These are phyloP conservation scores for Lypha dubia DNA, from an alignment of 2,888 invertebrate genomes.

Conservation along the genomic window DNA sequence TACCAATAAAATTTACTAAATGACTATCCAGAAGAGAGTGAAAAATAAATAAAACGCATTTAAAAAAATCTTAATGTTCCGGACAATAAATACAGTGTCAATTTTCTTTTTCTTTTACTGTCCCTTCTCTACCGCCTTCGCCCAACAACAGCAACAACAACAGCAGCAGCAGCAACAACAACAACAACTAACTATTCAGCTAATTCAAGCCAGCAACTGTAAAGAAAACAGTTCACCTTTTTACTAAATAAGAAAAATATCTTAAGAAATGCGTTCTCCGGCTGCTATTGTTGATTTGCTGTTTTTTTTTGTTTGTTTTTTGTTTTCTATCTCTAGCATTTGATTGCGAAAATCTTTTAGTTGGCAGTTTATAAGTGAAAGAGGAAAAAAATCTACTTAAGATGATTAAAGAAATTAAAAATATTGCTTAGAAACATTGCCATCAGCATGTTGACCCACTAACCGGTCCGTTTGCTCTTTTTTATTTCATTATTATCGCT, in stretches of 20 bases:
- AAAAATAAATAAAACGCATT: conserved; percentile 45
- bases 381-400: conserved; percentile 71
- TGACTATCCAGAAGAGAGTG: conserved; percentile 10
- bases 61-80: conserved; percentile 69
- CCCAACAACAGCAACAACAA: too few species aligned
- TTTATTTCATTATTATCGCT: not conserved
- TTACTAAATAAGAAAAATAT: conserved; percentile 46
- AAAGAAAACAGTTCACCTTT: conserved; percentile 42
- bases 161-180: too few species aligned
- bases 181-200: conserved; percentile 43
- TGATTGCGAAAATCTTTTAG: conserved; percentile 31
- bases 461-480: conserved; percentile 33
- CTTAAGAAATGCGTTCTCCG: conserved; percentile 46
- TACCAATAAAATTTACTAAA: conserved; percentile 20
- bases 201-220: conserved; percentile 38
- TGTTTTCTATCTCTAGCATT: conserved; percentile 41
- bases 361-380: conserved; percentile 56
- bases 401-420: conserved; percentile 76
- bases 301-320: not conserved
- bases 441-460: conserved; percentile 63
- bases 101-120: conserved; percentile 57
- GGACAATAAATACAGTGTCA: conserved; percentile 71
- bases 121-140: not conserved
- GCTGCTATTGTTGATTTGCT: conserved; percentile 27
- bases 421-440: conserved; percentile 64